Evolutionary conservation across 1,140 invertebrate genomes (phyloP), one percentile per base, ranked within the genome.

Genomic region (Archegozetes longisetosus): DNA sequence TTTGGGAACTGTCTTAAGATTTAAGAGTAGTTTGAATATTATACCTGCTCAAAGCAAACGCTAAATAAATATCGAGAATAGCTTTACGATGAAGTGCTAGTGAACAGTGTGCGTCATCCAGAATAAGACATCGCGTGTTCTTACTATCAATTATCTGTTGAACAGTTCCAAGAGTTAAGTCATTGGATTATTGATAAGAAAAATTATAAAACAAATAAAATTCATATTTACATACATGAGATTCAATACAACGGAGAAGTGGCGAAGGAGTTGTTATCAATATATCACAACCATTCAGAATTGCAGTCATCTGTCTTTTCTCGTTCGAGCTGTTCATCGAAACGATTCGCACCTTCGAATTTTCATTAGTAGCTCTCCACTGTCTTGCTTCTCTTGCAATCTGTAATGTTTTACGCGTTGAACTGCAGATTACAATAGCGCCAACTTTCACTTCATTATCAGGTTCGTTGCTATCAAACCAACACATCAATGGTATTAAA

Each of bases 231-330:
- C 6, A 24, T 53, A 40, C 53, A 1, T 27, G 23, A 40, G 27
- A 13, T 29, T 29, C 27, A n/a, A 55, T 55, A 2, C 23, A 12
- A 14, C 29, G 13, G 12, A 29, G 14, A 3, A 55, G 20, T 29
- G 53, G 53, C 32, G 20, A 25, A n/a, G 53, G 53, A 55, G 53
- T 55, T 1, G 53, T 20, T 14, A 55, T 22, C 2, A 55, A 40
- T 29, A 55, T 14, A 13, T 55, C 53, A 32, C 27, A 55, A 23
- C 53, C 53, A 32, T 55, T 55, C 3, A 22, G n/a, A 2, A 55
- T 4, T 14, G 27, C 17, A 14, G 28, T 9, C 14, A 12, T 4
- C 9, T n/a, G 26, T 32, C 17, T 32, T 12, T 17, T 55, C 14
- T 29, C 53, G 32, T 29, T 32, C 17, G 27, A 26, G 14, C 9